Evolutionary conservation across 2,113 vertebrate species (phyloP).

Genomic region (Lanius ludovicianus): DNA sequence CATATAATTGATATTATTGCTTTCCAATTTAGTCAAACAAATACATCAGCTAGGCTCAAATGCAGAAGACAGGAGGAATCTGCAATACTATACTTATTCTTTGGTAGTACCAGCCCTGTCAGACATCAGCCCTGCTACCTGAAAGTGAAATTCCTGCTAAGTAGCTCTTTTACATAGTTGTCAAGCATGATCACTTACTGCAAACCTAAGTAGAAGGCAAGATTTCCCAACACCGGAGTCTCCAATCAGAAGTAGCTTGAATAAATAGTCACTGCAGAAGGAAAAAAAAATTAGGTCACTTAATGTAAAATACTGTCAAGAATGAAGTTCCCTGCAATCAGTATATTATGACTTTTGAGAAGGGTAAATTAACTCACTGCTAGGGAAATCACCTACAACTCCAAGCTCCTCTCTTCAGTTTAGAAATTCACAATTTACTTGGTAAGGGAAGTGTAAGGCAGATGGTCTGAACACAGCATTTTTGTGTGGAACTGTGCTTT

Average conservation of each 20-base stretch:
- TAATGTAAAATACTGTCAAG: neutral
- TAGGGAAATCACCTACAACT: neutral
- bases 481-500: neutral
- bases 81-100: neutral
- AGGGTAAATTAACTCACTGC: neutral
- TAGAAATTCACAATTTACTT: neutral
- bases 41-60: neutral
- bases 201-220: conserved; percentile 97
- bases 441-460: neutral
- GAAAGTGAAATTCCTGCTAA: neutral
- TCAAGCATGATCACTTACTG: conserved; percentile 85
- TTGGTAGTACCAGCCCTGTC: neutral
- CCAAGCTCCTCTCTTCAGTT: neutral
- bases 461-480: neutral
- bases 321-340: neutral
- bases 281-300: neutral
- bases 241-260: conserved; percentile 98
- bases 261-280: conserved; percentile 95
- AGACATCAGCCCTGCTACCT: neutral
- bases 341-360: neutral
- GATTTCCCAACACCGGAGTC: conserved; percentile 98
- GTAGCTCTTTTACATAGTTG: neutral
- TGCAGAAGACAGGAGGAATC: neutral
- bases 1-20: neutral
- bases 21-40: neutral